These are phyloP conservation scores for Polyploca ridens DNA, from an alignment of 2,888 invertebrate genomes.

Conservation along the genomic window DNA sequence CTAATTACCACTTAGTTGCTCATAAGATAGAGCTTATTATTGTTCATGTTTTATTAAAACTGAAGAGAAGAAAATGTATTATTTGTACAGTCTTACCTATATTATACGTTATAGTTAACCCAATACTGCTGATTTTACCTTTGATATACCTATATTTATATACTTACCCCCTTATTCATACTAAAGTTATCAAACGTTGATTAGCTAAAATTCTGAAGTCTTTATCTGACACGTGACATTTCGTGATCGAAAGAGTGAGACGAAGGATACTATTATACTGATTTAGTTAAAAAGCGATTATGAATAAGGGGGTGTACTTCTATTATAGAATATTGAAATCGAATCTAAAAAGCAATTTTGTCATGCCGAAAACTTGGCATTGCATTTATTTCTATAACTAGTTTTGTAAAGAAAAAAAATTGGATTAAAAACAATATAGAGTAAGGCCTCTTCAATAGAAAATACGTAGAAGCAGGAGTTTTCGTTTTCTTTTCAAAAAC, in stretches of 20 bases:
- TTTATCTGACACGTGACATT: no score
- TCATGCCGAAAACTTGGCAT: neutral
- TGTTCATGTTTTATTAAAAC: conserved; percentile 35
- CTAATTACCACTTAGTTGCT: conserved; percentile 66
- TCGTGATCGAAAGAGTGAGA: no score
- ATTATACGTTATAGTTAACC: no score
- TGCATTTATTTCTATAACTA: neutral
- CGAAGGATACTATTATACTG: no score
- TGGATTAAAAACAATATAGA: neutral
- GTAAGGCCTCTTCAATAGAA: conserved; percentile 21
- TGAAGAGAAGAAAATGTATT: neutral
- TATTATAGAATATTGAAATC: no score
- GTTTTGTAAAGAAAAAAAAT: neutral
- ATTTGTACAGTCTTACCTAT: no score
- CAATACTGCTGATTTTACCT: neutral
- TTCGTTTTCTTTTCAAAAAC: conserved; percentile 33
- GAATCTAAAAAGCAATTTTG: neutral
- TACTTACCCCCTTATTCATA: no score
- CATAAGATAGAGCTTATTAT: conserved; percentile 55
- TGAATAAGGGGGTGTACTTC: no score
- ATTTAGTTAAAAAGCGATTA: no score
- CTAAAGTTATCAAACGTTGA: no score
- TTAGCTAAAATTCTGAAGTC: no score
- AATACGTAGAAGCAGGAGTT: conserved; percentile 31
- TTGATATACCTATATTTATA: neutral